phyloP scores from a whole-genome alignment of 2,113 vertebrate genomes.

The Phylloscopus trochiloides region DNA sequence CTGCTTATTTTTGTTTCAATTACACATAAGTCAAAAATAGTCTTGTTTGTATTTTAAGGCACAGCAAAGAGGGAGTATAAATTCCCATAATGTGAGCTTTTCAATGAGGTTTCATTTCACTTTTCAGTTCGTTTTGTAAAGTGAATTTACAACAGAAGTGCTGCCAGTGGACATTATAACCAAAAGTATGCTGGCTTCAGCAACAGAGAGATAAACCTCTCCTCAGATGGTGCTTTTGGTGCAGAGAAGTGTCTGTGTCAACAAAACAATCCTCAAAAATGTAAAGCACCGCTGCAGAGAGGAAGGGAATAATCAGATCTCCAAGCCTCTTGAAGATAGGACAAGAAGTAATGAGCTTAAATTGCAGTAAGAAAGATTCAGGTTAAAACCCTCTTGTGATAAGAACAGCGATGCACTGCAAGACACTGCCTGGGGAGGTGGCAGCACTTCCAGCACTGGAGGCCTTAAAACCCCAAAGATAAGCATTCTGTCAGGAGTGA shows the following conservation, averaged over 20 bases:
- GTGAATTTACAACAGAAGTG: background rate
- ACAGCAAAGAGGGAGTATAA: slow-evolving; percentile 20
- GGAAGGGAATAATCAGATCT: slow-evolving; percentile 33
- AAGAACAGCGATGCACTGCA: background rate
- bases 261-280: slow-evolving; percentile 20
- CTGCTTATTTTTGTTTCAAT: slow-evolving; percentile 27
- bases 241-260: background rate
- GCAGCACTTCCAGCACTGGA: background rate
- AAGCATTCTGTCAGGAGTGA: background rate
- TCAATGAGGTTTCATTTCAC: slow-evolving; percentile 5
- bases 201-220: background rate
- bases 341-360: slow-evolving; percentile 29
- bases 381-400: slow-evolving; percentile 12
- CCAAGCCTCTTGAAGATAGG: background rate
- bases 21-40: background rate
- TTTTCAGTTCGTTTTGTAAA: slow-evolving; percentile 1
- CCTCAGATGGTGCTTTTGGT: background rate
- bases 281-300: background rate
- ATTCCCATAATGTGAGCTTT: slow-evolving; percentile 9
- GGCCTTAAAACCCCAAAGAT: background rate
- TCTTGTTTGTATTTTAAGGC: slow-evolving; percentile 26
- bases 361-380: slow-evolving; percentile 8
- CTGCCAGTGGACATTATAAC: background rate
- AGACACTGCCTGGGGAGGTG: slow-evolving; percentile 13
- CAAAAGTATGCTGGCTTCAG: background rate